Conservation (phyloP, 2,113 vertebrate genomes). For the Pimephales promelas region DNA sequence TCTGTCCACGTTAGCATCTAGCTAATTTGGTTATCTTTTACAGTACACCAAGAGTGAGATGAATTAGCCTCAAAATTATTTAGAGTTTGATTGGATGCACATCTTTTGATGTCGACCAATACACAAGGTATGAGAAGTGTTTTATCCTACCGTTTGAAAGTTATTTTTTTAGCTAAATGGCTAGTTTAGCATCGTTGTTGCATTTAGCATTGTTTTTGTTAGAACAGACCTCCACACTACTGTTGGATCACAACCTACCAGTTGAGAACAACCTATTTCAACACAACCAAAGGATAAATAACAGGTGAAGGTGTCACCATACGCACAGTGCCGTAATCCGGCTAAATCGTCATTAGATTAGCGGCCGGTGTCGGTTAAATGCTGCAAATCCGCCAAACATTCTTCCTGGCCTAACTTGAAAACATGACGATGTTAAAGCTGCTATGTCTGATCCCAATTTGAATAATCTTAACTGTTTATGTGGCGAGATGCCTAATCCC, state of each 20-base stretch:
- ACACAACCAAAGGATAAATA: conserved; percentile 55
- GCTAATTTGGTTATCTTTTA: not conserved
- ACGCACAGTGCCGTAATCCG: conserved; percentile 43
- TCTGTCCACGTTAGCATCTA: not conserved
- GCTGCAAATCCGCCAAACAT: conserved; percentile 34
- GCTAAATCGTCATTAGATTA: conserved; percentile 58
- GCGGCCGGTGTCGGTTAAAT: conserved; percentile 41
- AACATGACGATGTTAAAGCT: conserved; percentile 12
- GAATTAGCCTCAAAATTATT: not conserved
- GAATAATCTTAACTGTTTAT: conserved; percentile 73
- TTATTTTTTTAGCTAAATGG: not conserved
- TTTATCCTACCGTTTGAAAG: not conserved
- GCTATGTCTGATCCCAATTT: conserved; percentile 58
- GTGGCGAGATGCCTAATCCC: conserved; percentile 69
- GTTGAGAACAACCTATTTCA: conserved; percentile 53
- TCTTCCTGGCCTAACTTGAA: conserved; percentile 46
- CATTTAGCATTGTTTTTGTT: not conserved
- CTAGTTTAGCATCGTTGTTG: not conserved
- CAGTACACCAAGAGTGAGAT: not conserved
- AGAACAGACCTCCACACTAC: not conserved
- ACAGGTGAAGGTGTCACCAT: conserved; percentile 51
- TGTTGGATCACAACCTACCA: not conserved
- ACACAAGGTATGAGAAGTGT: not conserved
- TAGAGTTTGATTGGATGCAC: not conserved
- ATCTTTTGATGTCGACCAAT: not conserved